Evolutionary conservation across 2,797 vertebrate species (phyloP), one percentile per base, ranked within the genome.

Genomic region (Glyptemys insculpta): DNA sequence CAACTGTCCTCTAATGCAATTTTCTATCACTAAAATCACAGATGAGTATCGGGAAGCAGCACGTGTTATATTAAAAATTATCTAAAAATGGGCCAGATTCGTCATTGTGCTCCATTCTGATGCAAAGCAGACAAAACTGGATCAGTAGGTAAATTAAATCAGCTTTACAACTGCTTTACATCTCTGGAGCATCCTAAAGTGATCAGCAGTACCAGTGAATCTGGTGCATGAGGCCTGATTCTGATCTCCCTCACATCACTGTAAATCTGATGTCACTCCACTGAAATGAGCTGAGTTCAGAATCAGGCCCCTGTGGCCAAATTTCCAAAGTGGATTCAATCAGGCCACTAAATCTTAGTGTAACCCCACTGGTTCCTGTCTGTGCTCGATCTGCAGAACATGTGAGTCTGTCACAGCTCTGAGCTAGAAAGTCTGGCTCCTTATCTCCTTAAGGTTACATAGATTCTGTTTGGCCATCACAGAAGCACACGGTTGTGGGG

Each of bases 201-300:
- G 49, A 49, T 21, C 5, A 18, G 76, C 31, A n/a, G 31, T 65
- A 65, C 62, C 16, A 79, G 19, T 14, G 34, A 53, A 52, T 53
- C 47, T 31, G 31, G 54, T 53, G 49, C 23, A 31, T 27, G 37
- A 88, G n/a, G 65, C 53, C 56, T 21, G 21, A 41, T 50, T 78
- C 34, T 19, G n/a, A 74, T 50, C 65, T 88, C 15, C 2, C 29
- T 56, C 52, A 8, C 2, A 12, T 8, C 18, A 18, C 12, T 37
- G 81, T 74, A 74, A 85, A n/a, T 1, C 4, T 23, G 54, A 15
- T 6, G 2, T 19, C 49, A 74, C 15, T 56, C 31, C 31, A 50
- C 27, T 83, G 56, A 47, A 3, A 0, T 5, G 3, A 5, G 25
- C 21, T 23, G 34, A n/a, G n/a, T 0, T 47, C 0, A 0, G 82